Evolutionary conservation across 2,797 vertebrate genomes (phyloP).

Genomic region (Propithecus deckenii): DNA sequence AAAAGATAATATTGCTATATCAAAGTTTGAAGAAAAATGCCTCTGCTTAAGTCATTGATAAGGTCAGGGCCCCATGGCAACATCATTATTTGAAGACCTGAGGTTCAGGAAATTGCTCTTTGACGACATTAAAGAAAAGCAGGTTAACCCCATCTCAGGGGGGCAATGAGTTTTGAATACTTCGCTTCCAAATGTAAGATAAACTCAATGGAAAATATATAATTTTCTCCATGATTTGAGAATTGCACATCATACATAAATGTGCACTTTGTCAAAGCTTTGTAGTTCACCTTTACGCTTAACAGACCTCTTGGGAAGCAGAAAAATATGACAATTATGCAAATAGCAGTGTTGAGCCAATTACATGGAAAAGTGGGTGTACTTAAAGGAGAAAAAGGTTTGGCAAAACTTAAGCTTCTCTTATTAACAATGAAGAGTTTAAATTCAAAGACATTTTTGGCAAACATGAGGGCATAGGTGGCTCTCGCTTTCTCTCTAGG

Average conservation of each 20-base stretch:
- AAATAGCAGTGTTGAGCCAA: conserved; percentile 72
- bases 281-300: conserved; percentile 71
- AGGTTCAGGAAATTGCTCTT: conserved; percentile 32
- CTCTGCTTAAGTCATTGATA: conserved; percentile 19
- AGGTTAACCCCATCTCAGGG: conserved; percentile 42
- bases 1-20: conserved; percentile 8
- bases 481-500: conserved; percentile 40
- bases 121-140: conserved; percentile 28
- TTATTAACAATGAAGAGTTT: conserved; percentile 51
- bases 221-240: conserved; percentile 12
- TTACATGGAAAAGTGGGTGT: conserved; percentile 69
- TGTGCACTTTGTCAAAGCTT: conserved; percentile 66
- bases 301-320: conserved; percentile 71
- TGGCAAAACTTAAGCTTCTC: conserved; percentile 68
- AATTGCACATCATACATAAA: conserved; percentile 56
- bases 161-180: neutral
- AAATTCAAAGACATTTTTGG: conserved; percentile 62
- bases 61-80: neutral
- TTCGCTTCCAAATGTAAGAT: conserved; percentile 36
- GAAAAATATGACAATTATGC: conserved; percentile 77
- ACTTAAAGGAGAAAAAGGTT: conserved; percentile 44
- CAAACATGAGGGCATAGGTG: conserved; percentile 56
- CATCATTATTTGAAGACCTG: conserved; percentile 30
- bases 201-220: neutral
- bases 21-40: conserved; percentile 31